Evolutionary conservation across 92 coral and sea anemone species (phyloP), one percentile per base, ranked within the genome.

Genomic region (Epizoanthus scotinus): DNA sequence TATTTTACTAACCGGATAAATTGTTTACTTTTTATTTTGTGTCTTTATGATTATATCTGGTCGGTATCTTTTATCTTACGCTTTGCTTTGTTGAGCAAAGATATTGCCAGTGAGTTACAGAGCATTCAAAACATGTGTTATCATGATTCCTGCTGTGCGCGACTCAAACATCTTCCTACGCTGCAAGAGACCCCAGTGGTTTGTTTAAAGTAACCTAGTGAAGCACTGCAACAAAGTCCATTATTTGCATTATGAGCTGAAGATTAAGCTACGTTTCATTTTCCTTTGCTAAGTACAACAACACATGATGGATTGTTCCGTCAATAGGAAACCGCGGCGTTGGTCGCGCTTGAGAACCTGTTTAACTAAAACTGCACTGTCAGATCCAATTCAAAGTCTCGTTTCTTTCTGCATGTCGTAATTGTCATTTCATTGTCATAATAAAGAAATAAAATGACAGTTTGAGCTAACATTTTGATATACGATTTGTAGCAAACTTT

Each of bases 71-170:
- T 75, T 38, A 59, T 36, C 9, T 19, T 20, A 9, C 15, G 29
- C 18, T 38, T 15, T 18, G 67, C 49, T 75, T 74, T 60, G 59
- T 75, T 59, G 52, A 22, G 19, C 17, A 67, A 59, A 38, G 60
- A 31, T 75, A 53, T 58, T 25, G 81, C 81, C 42, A 34, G 25
- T n/a, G 68, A 58, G 26, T 67, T 60, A 13, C 15, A 12, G 69
- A 63, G 67, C 36, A 75, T 75, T 75, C 27, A 20, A 75, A 75
- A 75, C 81, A 75, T 75, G 81, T 75, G 81, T 75, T 60, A 75
- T 26, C 6, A 21, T 12, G 81, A 75, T 13, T 75, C 81, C 81
- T 67, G 81, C 81, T 75, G 81, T 28, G 81, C 49, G 5, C 1
- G 19, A 38, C 22, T 36, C 67, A 75, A 75, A 60, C 68, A 75